Base-by-base conservation (phyloP, 92 coral and sea anemone genomes). In the Parazoanthus darwini region DNA sequence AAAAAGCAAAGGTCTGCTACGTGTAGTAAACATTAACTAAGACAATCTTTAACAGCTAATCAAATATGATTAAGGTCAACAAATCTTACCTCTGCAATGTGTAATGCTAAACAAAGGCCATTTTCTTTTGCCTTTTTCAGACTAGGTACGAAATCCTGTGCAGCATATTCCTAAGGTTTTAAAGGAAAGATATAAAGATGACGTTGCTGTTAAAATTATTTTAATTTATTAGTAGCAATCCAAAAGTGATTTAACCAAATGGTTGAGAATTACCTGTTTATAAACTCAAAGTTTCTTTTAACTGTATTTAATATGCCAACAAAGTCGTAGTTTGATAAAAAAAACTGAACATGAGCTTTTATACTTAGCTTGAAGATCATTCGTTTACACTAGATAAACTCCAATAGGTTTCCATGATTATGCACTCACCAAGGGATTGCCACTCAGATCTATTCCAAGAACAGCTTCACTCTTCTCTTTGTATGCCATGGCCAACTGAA, bases 381-480 rank as follows among this genome's bases (percentile, higher is more conserved):
- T 63, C 2, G 0, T 18, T 18, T 63, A 18, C 7, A 22, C 1
- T 63, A 23, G 8, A 22, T 63, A 18, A 63, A 18, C 70, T 9
- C 25, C 8, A 63, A 18, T 20, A 3, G 5, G 20, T 63, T 20
- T 63, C 15, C 8, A 5, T 63, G 25, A 63, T 63, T 26, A 22
- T 20, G 26, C 43, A 75, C 92, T 39, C 73, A 96, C 98, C 56
- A 80, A 51, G 18, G 98, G 98, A 76, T 94, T 97, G 26, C 98
- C 98, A 80, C 98, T 92, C 65, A 96, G 87, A 88, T 96, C 98
- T 42, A 96, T 77, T 5, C 98, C 98, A 75, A 91, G 89, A 66
- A 96, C 88, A 50, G 88, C 66, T 70, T 91, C 94, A 48, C 73
- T 66, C 72, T 85, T 90, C 68, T 92, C 85, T 72, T 83, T 90